Base-by-base conservation (phyloP, 2,797 vertebrate genomes). In the Rhynchonycteris naso region DNA sequence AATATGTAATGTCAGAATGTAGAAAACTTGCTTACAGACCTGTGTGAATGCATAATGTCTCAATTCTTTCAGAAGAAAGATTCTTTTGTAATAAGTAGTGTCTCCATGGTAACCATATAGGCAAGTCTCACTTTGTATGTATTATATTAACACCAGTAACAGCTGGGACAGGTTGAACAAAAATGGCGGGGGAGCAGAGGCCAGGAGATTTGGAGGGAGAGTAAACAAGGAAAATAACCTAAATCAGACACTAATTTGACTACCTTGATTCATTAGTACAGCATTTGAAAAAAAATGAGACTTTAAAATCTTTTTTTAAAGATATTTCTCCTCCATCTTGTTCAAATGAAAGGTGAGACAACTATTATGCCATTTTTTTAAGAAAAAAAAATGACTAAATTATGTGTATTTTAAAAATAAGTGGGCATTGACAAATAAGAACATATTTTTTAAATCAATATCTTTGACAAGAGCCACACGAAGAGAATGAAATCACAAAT, bases 41-140 rank as follows among this genome's bases (percentile, higher is more conserved):
- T 68, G 50, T 13, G 15, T 66, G 91, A 95, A 89, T 61, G 43
- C 16, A 71, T 63, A 79, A 78, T 52, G 18, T 92, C 61, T 79
- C 85, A 58, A 89, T 95, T 94, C 69, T 88, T 96, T 68, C 68
- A 43, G 26, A 90, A 83, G 65, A 81, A 88, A 80, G 58, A 59
- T 13, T 65, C 66, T 84, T 47, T 54, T 54, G 30, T 76, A 93
- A 97, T 83, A 92, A 93, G 65, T 87, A 61, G 74, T 6, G 14
- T 98, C 84, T 95, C 97, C 97, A 97, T 97, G 95, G 97, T 61
- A 98, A 98, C 95, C 3, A 72, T 52, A 90, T 82, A 97, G 87
- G 74, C 92, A 92, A 96, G 71, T 87, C 66, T 94, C 26, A 15
- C 83, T 94, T 96, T 91, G 87, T 84, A 78, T 87, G 63, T 90